Evolutionary conservation across 2,797 vertebrate species (phyloP).

Genomic region (Tragelaphus oryx): DNA sequence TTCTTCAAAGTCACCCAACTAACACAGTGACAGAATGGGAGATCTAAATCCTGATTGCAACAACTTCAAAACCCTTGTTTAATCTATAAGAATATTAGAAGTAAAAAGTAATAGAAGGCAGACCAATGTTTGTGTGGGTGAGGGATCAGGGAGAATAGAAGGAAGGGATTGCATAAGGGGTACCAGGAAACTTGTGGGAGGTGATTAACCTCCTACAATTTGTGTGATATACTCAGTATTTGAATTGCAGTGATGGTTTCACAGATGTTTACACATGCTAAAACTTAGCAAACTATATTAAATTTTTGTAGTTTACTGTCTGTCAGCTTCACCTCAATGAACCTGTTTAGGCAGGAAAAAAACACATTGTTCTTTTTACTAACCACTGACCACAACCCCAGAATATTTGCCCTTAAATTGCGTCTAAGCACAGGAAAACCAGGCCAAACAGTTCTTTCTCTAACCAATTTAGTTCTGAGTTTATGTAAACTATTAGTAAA

Average conservation of each 20-base stretch:
- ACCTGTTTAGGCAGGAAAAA: neutral
- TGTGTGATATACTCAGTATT: neutral
- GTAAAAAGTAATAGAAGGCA: neutral
- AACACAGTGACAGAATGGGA: neutral
- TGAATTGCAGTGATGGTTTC: constrained; percentile 24
- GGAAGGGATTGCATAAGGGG: neutral
- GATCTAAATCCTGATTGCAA: neutral
- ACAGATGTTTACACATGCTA: neutral
- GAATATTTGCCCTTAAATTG: constrained; percentile 1
- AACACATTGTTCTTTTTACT: neutral
- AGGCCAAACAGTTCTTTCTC: constrained; percentile 14
- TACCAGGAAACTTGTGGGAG: neutral
- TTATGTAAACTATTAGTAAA: constrained; percentile 35
- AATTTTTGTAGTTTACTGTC: constrained; percentile 9
- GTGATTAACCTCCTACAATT: neutral
- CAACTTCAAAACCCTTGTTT: constrained; percentile 29
- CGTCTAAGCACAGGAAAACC: neutral
- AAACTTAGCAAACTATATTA: constrained; percentile 21
- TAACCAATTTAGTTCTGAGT: constrained; percentile 7
- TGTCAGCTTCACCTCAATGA: constrained; percentile 12
- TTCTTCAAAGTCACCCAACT: neutral
- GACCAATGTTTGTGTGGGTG: neutral
- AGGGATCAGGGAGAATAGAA: neutral
- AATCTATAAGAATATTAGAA: neutral
- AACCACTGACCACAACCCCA: neutral